Evolutionary conservation across 2,888 invertebrate species (phyloP).

Genomic region (Diarsia dahlii): DNA sequence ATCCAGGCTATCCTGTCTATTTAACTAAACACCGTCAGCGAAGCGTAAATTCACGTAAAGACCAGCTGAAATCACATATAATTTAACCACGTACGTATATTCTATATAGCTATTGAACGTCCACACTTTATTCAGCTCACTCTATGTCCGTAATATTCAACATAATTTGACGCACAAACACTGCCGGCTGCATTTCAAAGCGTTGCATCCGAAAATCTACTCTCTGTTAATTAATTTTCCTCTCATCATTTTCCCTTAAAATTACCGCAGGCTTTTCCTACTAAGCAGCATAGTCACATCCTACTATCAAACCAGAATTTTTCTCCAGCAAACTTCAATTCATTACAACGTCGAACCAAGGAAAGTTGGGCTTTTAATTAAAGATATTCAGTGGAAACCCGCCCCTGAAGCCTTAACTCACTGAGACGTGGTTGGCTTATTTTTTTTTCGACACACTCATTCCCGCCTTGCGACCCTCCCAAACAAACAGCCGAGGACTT

Average conservation of each 20-base stretch:
- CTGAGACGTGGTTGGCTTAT: conserved; percentile 90
- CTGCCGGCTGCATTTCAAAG: conserved; percentile 63
- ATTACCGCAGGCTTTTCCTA: conserved; percentile 68
- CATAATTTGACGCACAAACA: conserved; percentile 57
- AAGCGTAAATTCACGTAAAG: conserved; percentile 9
- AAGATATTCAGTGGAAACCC: conserved; percentile 88
- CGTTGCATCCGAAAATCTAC: conserved; percentile 67
- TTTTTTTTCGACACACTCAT: conserved; percentile 90
- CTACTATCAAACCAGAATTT: conserved; percentile 71
- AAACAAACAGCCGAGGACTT: conserved; percentile 89
- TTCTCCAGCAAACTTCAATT: conserved; percentile 81
- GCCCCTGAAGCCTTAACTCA: conserved; percentile 89
- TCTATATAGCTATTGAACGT: conserved; percentile 14
- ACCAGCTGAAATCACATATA: conserved; percentile 10
- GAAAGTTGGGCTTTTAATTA: conserved; percentile 89
- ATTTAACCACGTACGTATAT: conserved; percentile 3
- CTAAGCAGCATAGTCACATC: conserved; percentile 64
- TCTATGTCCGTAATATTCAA: conserved; percentile 35
- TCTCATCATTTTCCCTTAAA: conserved; percentile 67
- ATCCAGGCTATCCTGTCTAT: not conserved
- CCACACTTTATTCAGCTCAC: conserved; percentile 31
- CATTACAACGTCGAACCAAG: conserved; percentile 80
- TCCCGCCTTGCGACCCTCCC: conserved; percentile 91
- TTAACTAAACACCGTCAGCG: not conserved
- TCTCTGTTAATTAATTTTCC: conserved; percentile 75